These are phyloP conservation scores for Archocentrus centrarchus DNA, from an alignment of 2,113 vertebrate genomes.

Conservation along the genomic window DNA sequence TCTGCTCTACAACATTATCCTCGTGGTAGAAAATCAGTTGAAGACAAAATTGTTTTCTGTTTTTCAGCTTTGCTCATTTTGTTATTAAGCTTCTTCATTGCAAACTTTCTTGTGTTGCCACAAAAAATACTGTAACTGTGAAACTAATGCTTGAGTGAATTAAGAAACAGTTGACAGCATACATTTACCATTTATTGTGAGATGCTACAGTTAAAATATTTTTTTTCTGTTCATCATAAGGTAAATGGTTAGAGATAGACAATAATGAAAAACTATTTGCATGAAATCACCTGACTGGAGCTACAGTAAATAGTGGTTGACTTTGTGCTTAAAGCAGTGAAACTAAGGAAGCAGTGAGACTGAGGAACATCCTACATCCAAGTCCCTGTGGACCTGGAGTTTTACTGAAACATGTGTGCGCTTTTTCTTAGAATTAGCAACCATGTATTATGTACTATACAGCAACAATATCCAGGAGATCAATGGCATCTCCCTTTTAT, in stretches of 20 bases:
- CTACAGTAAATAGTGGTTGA: neutral
- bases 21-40: conserved; percentile 16
- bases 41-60: conserved; percentile 50
- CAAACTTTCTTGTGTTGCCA: neutral
- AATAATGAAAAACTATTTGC: neutral
- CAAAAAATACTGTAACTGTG: neutral
- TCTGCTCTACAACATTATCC: conserved; percentile 40
- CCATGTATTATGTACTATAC: conserved; percentile 16
- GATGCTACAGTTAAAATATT: neutral
- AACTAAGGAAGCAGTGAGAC: neutral
- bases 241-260: neutral
- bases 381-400: conserved; percentile 42
- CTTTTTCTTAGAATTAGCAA: conserved; percentile 36
- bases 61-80: conserved; percentile 23
- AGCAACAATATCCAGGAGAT: conserved; percentile 45
- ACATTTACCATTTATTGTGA: neutral
- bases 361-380: conserved; percentile 60
- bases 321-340: too few species aligned
- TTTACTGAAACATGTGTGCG: conserved; percentile 31
- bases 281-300: neutral
- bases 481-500: conserved; percentile 48
- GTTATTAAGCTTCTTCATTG: conserved; percentile 1
- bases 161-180: conserved; percentile 6
- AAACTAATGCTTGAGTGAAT: neutral
- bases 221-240: neutral